These are phyloP conservation scores for Erannis defoliaria DNA, from an alignment of 2,888 invertebrate genomes.

Conservation along the genomic window DNA sequence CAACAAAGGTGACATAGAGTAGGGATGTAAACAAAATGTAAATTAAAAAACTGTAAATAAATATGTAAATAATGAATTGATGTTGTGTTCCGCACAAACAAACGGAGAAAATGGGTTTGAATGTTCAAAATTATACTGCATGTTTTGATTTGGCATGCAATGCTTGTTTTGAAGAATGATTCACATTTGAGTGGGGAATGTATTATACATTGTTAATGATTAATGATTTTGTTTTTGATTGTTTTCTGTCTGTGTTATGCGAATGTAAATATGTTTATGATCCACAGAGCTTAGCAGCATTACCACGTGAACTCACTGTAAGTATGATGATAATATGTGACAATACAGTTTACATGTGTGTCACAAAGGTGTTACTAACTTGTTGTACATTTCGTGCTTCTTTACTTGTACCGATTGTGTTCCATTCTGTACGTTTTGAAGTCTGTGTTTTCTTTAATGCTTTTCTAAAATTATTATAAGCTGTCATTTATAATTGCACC, in stretches of 20 bases:
- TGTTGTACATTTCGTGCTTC: conserved; percentile 2
- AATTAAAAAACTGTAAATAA: conserved; percentile 62
- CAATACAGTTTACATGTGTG: conserved; percentile 20
- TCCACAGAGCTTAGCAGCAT: conserved; percentile 93
- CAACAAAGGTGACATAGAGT: conserved; percentile 92
- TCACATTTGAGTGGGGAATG: conserved; percentile 49
- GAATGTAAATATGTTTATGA: conserved; percentile 84
- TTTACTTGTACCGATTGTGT: conserved; percentile 1
- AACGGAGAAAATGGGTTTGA: conserved; percentile 45
- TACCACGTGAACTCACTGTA: conserved; percentile 93
- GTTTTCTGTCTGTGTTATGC: conserved; percentile 56
- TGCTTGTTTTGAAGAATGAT: conserved; percentile 41
- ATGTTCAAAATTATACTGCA: conserved; percentile 42
- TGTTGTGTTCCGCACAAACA: conserved; percentile 46
- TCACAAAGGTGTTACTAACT: not conserved
- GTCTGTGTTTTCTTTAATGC: not conserved
- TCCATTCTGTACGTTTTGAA: not conserved
- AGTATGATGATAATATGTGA: conserved; percentile 77
- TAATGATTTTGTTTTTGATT: conserved; percentile 29
- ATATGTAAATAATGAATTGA: conserved; percentile 49
- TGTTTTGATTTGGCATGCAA: conserved; percentile 42
- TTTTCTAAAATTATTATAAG: not conserved
- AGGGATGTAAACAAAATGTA: conserved; percentile 49
- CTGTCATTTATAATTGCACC: not conserved
- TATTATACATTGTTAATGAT: conserved; percentile 54